phyloP scores from a whole-genome alignment of 2,797 vertebrate species.

The Neopelma chrysocephalum region DNA sequence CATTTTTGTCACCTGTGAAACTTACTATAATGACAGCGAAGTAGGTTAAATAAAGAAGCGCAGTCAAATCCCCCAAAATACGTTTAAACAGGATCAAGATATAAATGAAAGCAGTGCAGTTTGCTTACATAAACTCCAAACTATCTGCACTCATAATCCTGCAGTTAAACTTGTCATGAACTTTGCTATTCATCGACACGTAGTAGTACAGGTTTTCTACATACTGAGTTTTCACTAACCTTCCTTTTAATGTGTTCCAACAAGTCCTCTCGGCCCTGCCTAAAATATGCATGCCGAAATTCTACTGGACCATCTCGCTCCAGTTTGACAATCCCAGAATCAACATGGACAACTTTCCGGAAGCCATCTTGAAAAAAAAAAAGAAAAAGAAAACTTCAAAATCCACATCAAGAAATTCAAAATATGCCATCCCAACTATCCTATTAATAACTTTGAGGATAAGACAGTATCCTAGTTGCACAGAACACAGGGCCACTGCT shows the following conservation, averaged over 20 bases:
- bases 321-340: conserved; percentile 90
- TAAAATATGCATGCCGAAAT: conserved; percentile 94
- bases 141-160: not conserved
- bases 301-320: conserved; percentile 92
- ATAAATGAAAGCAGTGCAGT: not conserved
- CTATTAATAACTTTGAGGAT: not conserved
- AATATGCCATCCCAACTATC: not conserved
- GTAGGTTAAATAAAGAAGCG: not conserved
- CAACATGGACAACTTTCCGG: conserved; percentile 94
- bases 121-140: not conserved
- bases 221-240: conserved; percentile 73
- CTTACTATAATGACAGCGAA: not conserved
- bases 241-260: conserved; percentile 96
- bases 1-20: not conserved
- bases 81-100: not conserved
- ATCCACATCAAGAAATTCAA: not conserved
- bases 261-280: conserved; percentile 92
- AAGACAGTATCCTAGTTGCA: not conserved
- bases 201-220: not conserved
- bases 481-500: not conserved
- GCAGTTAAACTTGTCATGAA: not conserved
- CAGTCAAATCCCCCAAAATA: not conserved
- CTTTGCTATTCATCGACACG: not conserved
- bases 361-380: conserved; percentile 86
- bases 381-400: not conserved